These are phyloP conservation scores for Rotaria magnacalcarata DNA, from an alignment of 2,888 invertebrate genomes.

Conservation along the genomic window DNA sequence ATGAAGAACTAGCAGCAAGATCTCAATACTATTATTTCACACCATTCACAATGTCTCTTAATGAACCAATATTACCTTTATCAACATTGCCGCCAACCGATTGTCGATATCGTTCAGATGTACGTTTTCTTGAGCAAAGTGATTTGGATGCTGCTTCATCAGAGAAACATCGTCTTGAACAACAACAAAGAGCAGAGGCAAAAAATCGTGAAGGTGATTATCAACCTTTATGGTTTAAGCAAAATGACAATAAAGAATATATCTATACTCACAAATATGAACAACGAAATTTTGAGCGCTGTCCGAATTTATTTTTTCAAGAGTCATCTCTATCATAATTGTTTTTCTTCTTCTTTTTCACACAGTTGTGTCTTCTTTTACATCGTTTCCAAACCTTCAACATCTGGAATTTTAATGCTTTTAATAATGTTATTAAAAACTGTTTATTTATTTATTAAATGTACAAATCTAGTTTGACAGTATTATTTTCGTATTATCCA, in stretches of 20 bases:
- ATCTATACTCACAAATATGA: neutral
- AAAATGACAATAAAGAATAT: neutral
- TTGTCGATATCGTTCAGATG: constrained; percentile 30
- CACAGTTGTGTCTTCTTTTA: no score
- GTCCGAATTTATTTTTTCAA: neutral
- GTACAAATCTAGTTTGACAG: no score
- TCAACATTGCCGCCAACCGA: neutral
- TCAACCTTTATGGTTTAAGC: constrained; percentile 41
- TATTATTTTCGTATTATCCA: no score
- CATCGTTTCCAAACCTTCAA: no score
- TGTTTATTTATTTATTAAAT: no score
- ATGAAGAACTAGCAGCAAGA: constrained; percentile 39
- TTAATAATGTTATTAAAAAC: no score
- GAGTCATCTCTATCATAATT: neutral
- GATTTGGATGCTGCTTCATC: neutral
- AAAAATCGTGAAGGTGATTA: constrained; percentile 4
- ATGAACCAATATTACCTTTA: constrained; percentile 49
- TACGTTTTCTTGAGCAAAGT: neutral
- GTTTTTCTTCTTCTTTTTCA: neutral
- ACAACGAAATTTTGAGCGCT: neutral
- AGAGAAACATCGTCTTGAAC: constrained; percentile 24
- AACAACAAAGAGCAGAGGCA: constrained; percentile 28
- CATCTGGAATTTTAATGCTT: no score
- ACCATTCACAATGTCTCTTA: neutral
- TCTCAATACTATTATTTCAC: constrained; percentile 57